Evolutionary conservation across 2,797 vertebrate species (phyloP).

Genomic region (Coluber constrictor): DNA sequence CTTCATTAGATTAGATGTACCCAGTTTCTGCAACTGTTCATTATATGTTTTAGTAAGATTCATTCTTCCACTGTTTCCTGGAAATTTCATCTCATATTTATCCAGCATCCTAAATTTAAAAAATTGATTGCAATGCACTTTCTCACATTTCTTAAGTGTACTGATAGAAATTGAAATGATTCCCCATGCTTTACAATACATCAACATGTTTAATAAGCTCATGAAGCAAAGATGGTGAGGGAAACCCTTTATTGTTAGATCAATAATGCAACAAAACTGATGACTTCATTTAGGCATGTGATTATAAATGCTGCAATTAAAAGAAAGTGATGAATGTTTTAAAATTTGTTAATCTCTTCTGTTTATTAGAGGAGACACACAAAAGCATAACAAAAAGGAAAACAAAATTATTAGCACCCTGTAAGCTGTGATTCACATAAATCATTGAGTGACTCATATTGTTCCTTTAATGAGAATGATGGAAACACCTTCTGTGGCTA

Average conservation of each 20-base stretch:
- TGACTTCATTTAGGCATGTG: slow-evolving; percentile 5
- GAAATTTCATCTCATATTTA: slow-evolving; percentile 44
- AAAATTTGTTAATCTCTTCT: not conserved
- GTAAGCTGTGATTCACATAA: not conserved
- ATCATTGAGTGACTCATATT: not conserved
- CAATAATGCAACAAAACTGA: slow-evolving; percentile 49
- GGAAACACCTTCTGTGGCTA: too few species aligned
- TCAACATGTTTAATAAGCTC: slow-evolving; percentile 35
- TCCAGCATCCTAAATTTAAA: slow-evolving; percentile 25
- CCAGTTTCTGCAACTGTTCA: not conserved
- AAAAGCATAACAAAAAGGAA: not conserved
- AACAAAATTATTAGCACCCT: not conserved
- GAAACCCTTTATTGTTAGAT: slow-evolving; percentile 47
- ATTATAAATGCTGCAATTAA: not conserved
- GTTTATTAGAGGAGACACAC: not conserved
- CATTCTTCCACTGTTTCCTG: not conserved
- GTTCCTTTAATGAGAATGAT: not conserved
- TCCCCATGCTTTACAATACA: slow-evolving; percentile 36
- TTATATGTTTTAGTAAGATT: not conserved
- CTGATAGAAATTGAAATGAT: slow-evolving; percentile 38
- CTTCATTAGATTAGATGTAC: not conserved
- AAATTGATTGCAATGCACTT: slow-evolving; percentile 26
- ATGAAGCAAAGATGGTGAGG: slow-evolving; percentile 32
- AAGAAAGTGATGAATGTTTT: slow-evolving; percentile 19
- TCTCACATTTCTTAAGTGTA: slow-evolving; percentile 38